Percentiles rank a stretch among this genome's conserved stretches.
Conservation (phyloP, 2,113 vertebrate species). For the Sinocyclocheilus maitianheensis region DNA sequence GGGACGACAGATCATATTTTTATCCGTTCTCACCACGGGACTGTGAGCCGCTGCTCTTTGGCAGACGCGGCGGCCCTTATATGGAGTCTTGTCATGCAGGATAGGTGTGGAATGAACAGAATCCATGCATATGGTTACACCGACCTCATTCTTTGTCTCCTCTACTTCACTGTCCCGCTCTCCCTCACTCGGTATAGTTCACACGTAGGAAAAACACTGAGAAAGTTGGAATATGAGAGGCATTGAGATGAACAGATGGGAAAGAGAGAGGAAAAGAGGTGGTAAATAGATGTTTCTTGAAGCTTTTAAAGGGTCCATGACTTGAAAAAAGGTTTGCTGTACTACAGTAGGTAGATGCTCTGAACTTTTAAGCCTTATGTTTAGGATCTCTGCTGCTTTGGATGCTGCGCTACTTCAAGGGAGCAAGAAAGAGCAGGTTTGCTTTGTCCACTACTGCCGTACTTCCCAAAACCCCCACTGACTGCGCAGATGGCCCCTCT, state of each 20-base stretch:
- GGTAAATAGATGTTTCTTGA: not conserved
- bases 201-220: not conserved
- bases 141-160: not conserved
- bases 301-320: not conserved
- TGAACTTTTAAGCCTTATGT: not conserved
- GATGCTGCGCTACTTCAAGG: not conserved
- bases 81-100: conserved; percentile 30
- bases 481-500: conserved; percentile 51
- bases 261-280: conserved; percentile 2
- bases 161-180: not conserved
- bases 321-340: not conserved
- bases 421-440: conserved; percentile 11
- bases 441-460: conserved; percentile 12
- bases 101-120: conserved; percentile 54
- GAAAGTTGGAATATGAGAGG: not conserved
- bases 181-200: not conserved
- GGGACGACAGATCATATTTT: conserved; percentile 31
- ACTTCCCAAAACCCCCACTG: conserved; percentile 47
- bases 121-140: conserved; percentile 9
- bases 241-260: not conserved
- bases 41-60: conserved; percentile 24
- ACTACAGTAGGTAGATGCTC: not conserved
- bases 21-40: conserved; percentile 21
- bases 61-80: conserved; percentile 30
- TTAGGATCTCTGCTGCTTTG: not conserved